These are phyloP conservation scores for Yponomeuta plumbellus DNA, from an alignment of 2,888 invertebrate genomes.

Conservation along the genomic window DNA sequence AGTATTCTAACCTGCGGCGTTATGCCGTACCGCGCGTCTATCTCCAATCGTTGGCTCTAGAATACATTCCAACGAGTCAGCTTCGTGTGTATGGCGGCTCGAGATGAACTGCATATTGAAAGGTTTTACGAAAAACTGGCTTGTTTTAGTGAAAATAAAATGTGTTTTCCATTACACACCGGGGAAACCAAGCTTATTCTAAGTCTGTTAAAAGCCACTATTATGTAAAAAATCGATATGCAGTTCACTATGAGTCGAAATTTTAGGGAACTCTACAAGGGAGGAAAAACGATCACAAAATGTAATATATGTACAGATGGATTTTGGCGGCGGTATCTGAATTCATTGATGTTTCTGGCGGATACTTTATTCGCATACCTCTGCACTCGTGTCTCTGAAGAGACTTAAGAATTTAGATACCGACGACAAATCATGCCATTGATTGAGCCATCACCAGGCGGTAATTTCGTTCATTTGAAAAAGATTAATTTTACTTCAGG, in stretches of 20 bases:
- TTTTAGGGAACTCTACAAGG: not conserved
- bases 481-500: too few relatives aligned
- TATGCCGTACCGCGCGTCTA: conserved; percentile 92
- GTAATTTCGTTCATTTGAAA: too few relatives aligned
- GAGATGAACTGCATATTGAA: conserved; percentile 3
- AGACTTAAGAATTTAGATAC: too few relatives aligned
- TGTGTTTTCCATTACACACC: too few relatives aligned
- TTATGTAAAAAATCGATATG: not conserved
- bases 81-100: conserved; percentile 22
- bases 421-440: too few relatives aligned
- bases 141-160: too few relatives aligned
- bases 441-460: too few relatives aligned
- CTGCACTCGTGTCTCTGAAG: too few relatives aligned
- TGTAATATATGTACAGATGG: not conserved
- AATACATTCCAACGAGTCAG: conserved; percentile 40
- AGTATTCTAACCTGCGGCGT: conserved; percentile 85
- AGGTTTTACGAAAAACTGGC: not conserved
- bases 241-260: not conserved
- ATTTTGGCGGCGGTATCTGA: not conserved
- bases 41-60: conserved; percentile 94
- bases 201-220: not conserved
- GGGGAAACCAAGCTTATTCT: too few relatives aligned
- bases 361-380: too few relatives aligned
- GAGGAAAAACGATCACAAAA: not conserved
- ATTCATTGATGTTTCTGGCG: too few relatives aligned